phyloP scores from a whole-genome alignment of 2,113 vertebrate genomes.

The Fulica atra region DNA sequence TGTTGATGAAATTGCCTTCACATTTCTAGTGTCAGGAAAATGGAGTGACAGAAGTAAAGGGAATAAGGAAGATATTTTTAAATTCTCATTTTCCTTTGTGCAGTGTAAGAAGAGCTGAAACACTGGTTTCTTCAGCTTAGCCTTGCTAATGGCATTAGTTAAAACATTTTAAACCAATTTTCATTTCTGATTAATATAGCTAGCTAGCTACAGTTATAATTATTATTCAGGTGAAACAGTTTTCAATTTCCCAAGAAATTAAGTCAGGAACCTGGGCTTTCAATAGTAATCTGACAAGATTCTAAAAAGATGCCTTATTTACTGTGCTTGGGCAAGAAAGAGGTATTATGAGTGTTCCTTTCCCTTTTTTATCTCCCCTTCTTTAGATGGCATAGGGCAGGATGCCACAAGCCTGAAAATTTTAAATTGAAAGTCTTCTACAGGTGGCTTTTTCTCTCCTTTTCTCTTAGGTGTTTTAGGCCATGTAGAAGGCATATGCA shows the following conservation, averaged over 20 bases:
- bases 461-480: neutral
- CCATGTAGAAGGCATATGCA: neutral
- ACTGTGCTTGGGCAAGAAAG: neutral
- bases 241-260: conserved; percentile 6
- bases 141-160: neutral
- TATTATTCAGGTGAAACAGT: neutral
- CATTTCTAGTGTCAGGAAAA: neutral
- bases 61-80: neutral
- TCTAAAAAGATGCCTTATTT: neutral
- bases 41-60: neutral
- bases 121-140: neutral
- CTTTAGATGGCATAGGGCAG: no score
- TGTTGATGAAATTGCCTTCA: neutral
- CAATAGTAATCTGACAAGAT: neutral
- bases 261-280: neutral
- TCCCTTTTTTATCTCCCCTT: neutral
- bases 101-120: neutral
- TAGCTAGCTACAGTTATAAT: neutral
- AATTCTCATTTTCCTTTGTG: neutral
- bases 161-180: conserved; percentile 11
- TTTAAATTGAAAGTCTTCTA: neutral
- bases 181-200: neutral
- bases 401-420: neutral
- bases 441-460: rapidly evolving
- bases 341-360: rapidly evolving